phyloP scores from a whole-genome alignment of 2,113 vertebrate genomes.

The Erpornis zantholeuca region DNA sequence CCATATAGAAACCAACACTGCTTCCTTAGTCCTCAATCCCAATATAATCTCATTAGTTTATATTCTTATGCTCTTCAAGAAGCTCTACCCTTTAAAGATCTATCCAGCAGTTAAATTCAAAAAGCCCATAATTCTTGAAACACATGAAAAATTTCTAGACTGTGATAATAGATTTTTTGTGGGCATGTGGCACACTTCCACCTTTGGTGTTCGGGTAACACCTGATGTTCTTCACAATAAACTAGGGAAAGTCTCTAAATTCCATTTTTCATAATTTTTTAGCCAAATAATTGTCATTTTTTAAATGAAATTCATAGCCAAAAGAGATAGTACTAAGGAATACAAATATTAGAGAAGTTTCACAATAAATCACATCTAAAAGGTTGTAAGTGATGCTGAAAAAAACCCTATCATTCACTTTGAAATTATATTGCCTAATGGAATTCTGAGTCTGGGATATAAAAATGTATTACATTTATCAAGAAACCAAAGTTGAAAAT shows the following conservation, averaged over 20 bases:
- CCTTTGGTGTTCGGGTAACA: accelerated
- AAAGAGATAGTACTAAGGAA: not conserved
- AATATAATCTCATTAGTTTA: not conserved
- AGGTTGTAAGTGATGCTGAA: not conserved
- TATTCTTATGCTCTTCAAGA: not conserved
- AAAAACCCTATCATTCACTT: not conserved
- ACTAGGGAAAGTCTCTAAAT: not conserved
- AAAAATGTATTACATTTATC: not conserved
- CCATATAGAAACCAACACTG: not conserved
- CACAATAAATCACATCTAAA: not conserved
- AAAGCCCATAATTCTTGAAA: not conserved
- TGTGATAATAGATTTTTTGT: not conserved
- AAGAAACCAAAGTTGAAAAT: not conserved
- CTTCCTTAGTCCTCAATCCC: not conserved
- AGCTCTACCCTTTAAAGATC: not conserved
- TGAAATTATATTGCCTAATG: not conserved
- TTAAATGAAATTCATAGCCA: not conserved
- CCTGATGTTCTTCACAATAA: not conserved
- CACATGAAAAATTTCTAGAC: not conserved
- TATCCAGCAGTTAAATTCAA: not conserved
- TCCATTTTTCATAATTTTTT: not conserved
- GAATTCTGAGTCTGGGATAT: not conserved
- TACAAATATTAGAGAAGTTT: not conserved
- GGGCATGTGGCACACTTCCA: not conserved
- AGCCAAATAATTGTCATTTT: not conserved